phyloP scores from a whole-genome alignment of 2,113 vertebrate genomes.

The Phylloscopus trochilus region DNA sequence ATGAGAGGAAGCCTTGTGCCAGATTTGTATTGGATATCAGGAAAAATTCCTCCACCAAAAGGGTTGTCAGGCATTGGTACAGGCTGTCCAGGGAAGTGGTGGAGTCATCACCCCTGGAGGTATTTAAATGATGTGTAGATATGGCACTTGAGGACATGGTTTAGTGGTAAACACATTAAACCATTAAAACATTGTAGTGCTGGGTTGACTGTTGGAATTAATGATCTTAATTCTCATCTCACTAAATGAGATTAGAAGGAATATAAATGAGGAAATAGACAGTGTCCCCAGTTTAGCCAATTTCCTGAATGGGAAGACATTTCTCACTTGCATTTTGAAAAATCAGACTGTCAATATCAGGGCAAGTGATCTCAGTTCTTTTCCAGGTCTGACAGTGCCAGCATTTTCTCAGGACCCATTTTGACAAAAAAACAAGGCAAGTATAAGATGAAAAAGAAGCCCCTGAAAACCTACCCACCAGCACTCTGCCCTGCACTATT shows the following conservation, averaged over 20 bases:
- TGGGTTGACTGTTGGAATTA: neutral
- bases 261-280: neutral
- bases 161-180: neutral
- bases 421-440: neutral
- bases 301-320: neutral
- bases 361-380: neutral
- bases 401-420: neutral
- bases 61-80: neutral
- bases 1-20: neutral
- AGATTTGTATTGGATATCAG: neutral
- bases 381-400: neutral
- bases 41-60: neutral
- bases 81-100: neutral
- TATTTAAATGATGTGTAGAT: neutral
- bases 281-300: neutral
- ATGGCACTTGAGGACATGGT: neutral
- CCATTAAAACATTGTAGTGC: neutral
- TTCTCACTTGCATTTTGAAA: neutral
- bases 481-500: neutral
- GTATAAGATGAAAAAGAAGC: neutral
- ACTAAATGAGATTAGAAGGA: neutral
- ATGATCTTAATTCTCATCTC: neutral
- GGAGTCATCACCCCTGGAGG: neutral
- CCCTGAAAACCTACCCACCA: rapidly evolving
- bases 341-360: neutral